Conservation (phyloP, 2,797 vertebrate species). For the Nyctalus aviator region DNA sequence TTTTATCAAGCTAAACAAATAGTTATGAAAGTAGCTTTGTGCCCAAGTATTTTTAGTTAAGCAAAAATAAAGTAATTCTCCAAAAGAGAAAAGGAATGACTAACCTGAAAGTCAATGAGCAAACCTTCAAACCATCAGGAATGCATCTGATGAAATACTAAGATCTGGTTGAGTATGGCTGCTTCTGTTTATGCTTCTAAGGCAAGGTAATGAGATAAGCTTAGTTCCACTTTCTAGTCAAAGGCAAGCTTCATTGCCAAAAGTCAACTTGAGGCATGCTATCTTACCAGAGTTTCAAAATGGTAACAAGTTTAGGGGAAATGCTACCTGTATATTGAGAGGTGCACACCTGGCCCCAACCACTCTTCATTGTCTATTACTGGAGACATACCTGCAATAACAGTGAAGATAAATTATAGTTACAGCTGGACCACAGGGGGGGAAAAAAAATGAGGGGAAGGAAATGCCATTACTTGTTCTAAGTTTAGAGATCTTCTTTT, state of each 20-base stretch:
- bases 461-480: background rate
- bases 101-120: background rate
- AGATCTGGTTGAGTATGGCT: background rate
- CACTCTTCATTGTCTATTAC: background rate
- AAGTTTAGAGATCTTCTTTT: conserved; percentile 34
- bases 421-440: background rate
- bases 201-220: background rate
- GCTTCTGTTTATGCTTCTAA: background rate
- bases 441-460: background rate
- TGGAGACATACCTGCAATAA: background rate
- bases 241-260: conserved; percentile 48
- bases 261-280: background rate
- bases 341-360: background rate
- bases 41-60: background rate
- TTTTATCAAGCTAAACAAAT: conserved; percentile 3
- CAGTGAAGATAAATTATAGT: background rate
- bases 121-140: background rate
- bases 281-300: conserved; percentile 24
- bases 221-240: background rate
- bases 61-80: background rate
- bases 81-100: conserved; percentile 9
- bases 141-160: background rate
- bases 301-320: conserved; percentile 16
- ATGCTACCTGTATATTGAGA: conserved; percentile 14
- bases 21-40: background rate